phyloP scores from a whole-genome alignment of 2,888 invertebrate genomes.

The Caenorhabditis afra region DNA sequence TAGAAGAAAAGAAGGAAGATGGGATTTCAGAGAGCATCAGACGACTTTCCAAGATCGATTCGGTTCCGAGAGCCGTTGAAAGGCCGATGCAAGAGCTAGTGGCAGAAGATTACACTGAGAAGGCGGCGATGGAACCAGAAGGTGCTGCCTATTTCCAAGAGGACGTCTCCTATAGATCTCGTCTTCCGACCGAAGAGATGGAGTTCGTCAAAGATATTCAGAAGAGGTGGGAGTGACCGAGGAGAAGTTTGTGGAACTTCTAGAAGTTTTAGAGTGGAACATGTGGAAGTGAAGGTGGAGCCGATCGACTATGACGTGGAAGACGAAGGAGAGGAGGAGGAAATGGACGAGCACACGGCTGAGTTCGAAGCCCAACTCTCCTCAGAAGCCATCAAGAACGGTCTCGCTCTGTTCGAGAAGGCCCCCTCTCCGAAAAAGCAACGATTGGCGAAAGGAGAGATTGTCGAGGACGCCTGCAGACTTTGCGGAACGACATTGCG shows the following conservation, averaged over 20 bases:
- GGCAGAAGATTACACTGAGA: too few relatives aligned
- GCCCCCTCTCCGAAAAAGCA: slow-evolving; percentile 15
- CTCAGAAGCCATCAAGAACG: slow-evolving; percentile 18
- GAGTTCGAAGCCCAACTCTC: slow-evolving; percentile 26
- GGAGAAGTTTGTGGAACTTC: background rate
- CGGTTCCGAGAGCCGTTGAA: too few relatives aligned
- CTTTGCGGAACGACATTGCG: slow-evolving; percentile 49
- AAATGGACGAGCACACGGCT: slow-evolving; percentile 33
- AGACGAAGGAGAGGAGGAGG: slow-evolving; percentile 30
- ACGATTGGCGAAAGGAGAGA: slow-evolving; percentile 2
- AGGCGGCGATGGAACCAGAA: too few relatives aligned
- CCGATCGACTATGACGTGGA: slow-evolving; percentile 15
- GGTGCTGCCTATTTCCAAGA: background rate
- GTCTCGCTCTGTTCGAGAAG: slow-evolving; percentile 21
- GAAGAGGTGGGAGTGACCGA: slow-evolving; percentile 12
- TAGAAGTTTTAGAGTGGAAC: slow-evolving; percentile 5
- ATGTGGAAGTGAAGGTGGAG: slow-evolving; percentile 45
- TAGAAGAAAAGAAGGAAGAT: background rate
- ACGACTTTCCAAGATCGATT: too few relatives aligned
- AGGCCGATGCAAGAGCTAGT: too few relatives aligned
- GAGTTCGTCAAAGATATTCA: slow-evolving; percentile 6
- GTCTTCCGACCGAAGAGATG: background rate
- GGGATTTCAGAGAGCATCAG: background rate
- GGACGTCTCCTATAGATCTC: slow-evolving; percentile 1
- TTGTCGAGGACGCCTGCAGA: slow-evolving; percentile 23